Evolutionary conservation across 2,797 vertebrate genomes (phyloP), one percentile per base, ranked within the genome.

Genomic region (Cygnus olor): DNA sequence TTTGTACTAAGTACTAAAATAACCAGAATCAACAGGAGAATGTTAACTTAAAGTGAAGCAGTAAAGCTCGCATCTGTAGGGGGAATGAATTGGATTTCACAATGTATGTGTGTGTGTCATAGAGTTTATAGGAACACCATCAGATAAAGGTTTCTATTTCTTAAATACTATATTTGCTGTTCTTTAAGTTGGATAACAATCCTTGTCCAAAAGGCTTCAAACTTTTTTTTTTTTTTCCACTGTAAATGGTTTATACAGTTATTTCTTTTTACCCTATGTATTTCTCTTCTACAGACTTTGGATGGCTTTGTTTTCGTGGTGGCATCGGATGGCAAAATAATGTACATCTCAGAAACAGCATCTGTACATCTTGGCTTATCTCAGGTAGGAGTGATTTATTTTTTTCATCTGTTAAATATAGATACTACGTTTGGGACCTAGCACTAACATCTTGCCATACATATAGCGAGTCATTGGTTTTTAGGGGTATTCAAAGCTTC

Each of bases 301-400:
- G 99, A 99, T 85, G 99, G 99, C 61, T 99, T 99, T 86, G 99
- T 99, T 88, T 99, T 99, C 14, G 99, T 99, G 27, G 98, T 99
- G 20, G 99, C 99, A 3, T 98, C 99, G 27, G 99, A 99, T 49
- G 99, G 99, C 21, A 99, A 99, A 98, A 99, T 99, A 96, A 99
- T 99, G 99, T 99, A 99, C 97, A 99, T 99, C 88, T 99, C 99
- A 25, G 99, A 99, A 96, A 99, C 99, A 0, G 99, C 99, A 3
- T 99, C 99, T 2, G 99, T 99, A 22, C 99, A 99, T 96, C 98
- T 99, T 6, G 99, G 99, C 54, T 95, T 99, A 95, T 99, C 99
- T 34, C 99, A 99, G 99, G 99, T 99, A 98, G 61, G 98, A 95
- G n/a, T 36, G 56, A 27, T 32, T 74, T 42, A 58, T 74, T 73